Evolutionary conservation across 2,888 invertebrate genomes (phyloP).

Genomic region (Macrosiphum euphorbiae): DNA sequence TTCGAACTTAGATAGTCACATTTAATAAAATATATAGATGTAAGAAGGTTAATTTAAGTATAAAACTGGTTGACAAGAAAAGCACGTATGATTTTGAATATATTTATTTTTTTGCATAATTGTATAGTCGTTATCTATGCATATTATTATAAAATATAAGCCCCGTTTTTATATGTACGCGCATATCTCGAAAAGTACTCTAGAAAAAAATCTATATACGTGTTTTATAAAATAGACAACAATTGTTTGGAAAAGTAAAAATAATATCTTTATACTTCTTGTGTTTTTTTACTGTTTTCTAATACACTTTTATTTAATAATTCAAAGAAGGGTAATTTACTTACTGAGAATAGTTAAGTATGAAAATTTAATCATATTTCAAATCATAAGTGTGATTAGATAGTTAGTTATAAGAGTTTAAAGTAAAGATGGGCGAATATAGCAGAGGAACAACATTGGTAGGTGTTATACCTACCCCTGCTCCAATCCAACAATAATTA

Average conservation of each 20-base stretch:
- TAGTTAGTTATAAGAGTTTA: not conserved
- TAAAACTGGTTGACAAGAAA: not conserved
- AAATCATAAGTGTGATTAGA: not conserved
- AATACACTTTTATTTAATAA: too few species aligned
- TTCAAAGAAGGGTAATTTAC: too few species aligned
- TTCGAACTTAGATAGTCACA: not conserved
- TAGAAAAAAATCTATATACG: too few species aligned
- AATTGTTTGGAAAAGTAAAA: not conserved
- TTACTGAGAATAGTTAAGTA: too few species aligned
- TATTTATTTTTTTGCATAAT: not conserved
- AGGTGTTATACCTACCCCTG: not conserved
- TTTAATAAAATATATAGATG: not conserved
- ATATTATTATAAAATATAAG: too few species aligned
- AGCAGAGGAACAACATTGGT: not conserved
- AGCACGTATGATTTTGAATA: not conserved
- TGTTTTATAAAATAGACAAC: not conserved
- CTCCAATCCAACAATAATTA: not conserved
- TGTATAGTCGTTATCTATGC: not conserved
- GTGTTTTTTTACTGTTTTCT: not conserved
- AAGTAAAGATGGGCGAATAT: not conserved
- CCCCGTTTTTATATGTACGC: too few species aligned
- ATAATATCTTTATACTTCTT: not conserved
- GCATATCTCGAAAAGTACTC: too few species aligned
- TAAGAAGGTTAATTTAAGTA: not conserved
- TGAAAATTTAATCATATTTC: too few species aligned